Evolutionary conservation across 2,888 invertebrate species (phyloP), one percentile per base, ranked within the genome.

Genomic region (Coronaproctus castanopsis): DNA sequence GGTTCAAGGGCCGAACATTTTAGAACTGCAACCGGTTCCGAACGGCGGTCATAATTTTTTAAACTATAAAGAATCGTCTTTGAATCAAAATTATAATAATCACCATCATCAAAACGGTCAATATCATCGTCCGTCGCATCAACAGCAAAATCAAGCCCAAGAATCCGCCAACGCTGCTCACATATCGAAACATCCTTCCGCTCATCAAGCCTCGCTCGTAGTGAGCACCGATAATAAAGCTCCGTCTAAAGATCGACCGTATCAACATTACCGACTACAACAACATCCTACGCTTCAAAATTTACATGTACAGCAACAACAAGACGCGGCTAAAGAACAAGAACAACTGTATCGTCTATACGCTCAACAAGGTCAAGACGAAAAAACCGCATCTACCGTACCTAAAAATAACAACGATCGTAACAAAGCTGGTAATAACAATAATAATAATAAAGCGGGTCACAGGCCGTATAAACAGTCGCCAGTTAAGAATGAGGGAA

Each of bases 291-390:
- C 14, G n/a, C 55, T 48, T 19, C 48, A 56, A 2, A 21, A 59
- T 21, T 21, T 19, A n/a, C 55, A 60, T 23, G 52, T 58, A 49
- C 57, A 57, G 53, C 60, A 62, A n/a, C 59, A 55, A 49, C 58
- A 60, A 61, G 21, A 57, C 14, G 23, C 24, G 50, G 52, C 23
- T 21, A 57, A 22, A 36, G 52, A 60, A n/a, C 53, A 54, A 14
- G 36, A 36, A 36, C 36, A 36, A 36, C 36, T 36, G 36, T 36
- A 36, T 36, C 5, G 36, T 5, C 14, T 36, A 14, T 36, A 36
- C 36, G 36, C 36, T 5, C 36, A 36, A 36, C 36, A 36, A 36
- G 14, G 36, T 14, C 5, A 36, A 5, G 36, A 36, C 14, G 36
- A 36, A 36, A 36, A 36, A 36, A 36, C 14, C 36, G 36, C 36